Percentiles rank a stretch among this genome's conserved stretches.
Evolutionary conservation across 2,797 vertebrate genomes (phyloP).

Genomic region (Peromyscus aztecus): DNA sequence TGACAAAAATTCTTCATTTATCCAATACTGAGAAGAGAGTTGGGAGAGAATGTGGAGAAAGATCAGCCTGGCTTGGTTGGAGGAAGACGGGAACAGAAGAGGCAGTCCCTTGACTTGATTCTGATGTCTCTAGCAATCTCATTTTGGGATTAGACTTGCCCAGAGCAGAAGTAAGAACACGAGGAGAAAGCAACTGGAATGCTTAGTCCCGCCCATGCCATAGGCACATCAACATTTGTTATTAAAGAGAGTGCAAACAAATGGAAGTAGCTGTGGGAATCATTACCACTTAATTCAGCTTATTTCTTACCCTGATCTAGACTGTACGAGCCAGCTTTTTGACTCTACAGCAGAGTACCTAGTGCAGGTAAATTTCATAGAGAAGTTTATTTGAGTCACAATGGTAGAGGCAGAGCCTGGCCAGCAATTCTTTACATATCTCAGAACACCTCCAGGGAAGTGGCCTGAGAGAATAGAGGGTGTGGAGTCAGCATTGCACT

Average conservation of each 20-base stretch:
- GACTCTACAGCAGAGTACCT: not conserved
- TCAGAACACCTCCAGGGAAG: too few species aligned
- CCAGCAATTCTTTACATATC: not conserved
- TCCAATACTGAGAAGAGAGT: not conserved
- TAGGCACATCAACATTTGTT: too few species aligned
- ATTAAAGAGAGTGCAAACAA: not conserved
- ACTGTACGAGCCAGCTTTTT: not conserved
- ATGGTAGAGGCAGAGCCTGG: not conserved
- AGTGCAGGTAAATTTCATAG: not conserved
- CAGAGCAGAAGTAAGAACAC: not conserved
- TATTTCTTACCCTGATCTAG: not conserved
- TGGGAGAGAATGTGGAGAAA: not conserved
- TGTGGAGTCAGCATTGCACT: too few species aligned
- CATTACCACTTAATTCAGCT: not conserved
- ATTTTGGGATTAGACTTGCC: accelerated
- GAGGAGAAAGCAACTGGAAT: not conserved
- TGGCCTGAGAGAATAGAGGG: not conserved
- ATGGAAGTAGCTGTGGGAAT: not conserved
- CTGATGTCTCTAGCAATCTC: not conserved
- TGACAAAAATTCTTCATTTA: not conserved
- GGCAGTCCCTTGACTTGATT: not conserved
- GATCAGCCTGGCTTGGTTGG: not conserved
- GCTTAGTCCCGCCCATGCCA: accelerated
- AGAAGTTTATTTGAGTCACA: not conserved
- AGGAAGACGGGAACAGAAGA: not conserved